Percentiles rank a stretch among this genome's conserved stretches.
Conservation (phyloP, 1,140 invertebrate genomes). For the Bactericera cockerelli region DNA sequence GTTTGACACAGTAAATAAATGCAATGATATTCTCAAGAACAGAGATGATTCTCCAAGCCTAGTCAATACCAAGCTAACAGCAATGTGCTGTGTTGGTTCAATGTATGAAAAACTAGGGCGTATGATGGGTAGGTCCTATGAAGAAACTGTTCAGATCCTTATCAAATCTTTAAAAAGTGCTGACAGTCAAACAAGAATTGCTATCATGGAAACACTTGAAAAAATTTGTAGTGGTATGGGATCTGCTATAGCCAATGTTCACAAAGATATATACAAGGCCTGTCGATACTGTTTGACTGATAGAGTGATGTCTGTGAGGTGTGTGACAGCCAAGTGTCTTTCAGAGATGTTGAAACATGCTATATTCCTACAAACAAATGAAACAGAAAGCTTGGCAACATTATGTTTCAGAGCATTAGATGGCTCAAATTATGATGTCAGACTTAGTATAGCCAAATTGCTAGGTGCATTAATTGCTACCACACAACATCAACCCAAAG, state of each 20-base stretch:
- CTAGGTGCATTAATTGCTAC: slow-evolving; percentile 72
- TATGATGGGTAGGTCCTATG: slow-evolving; percentile 97
- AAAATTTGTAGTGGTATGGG: slow-evolving; percentile 84
- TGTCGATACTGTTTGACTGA: slow-evolving; percentile 71
- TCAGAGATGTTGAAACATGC: slow-evolving; percentile 78
- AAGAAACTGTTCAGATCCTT: slow-evolving; percentile 88
- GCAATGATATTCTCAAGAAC: slow-evolving; percentile 92
- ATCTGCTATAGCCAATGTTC: slow-evolving; percentile 64
- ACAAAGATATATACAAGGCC: slow-evolving; percentile 87
- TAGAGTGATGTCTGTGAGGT: slow-evolving; percentile 75
- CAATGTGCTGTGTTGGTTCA: slow-evolving; percentile 86
- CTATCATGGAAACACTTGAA: slow-evolving; percentile 92
- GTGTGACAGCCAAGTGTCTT: slow-evolving; percentile 75
- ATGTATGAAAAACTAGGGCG: slow-evolving; percentile 96
- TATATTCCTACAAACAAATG: slow-evolving; percentile 75
- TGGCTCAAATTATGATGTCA: slow-evolving; percentile 85
- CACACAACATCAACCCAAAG: slow-evolving; percentile 38
- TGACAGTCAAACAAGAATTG: slow-evolving; percentile 88
- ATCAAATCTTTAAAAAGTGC: slow-evolving; percentile 83
- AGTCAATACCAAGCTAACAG: slow-evolving; percentile 79
- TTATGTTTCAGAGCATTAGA: slow-evolving; percentile 83
- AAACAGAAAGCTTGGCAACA: slow-evolving; percentile 76
- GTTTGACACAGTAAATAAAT: slow-evolving; percentile 95
- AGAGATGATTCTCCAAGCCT: slow-evolving; percentile 95
- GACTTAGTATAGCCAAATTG: slow-evolving; percentile 80